Base-by-base conservation (phyloP, 2,797 vertebrate species). In the Urocyon cinereoargenteus region DNA sequence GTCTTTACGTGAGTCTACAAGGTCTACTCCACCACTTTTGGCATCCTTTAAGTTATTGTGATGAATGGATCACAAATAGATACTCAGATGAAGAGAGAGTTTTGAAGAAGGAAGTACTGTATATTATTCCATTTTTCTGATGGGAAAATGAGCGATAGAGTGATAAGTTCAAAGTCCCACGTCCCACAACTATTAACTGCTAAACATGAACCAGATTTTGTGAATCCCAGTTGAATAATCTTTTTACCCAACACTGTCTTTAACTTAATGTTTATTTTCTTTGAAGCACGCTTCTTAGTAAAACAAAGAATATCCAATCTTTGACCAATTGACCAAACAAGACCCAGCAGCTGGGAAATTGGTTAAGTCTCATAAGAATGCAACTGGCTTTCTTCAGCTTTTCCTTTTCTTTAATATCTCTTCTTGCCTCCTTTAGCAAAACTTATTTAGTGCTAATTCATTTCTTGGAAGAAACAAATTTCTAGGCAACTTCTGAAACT, bases 211-310 rank as follows among this genome's bases (percentile, higher is more conserved):
- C 68, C 94, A 97, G 72, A 97, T 97, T 97, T 96, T 97, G 70
- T 94, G 84, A 98, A 53, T 98, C 93, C 94, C 94, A 97, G 89
- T 61, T 94, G 96, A 96, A 87, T 97, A 97, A 94, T 97, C 75
- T 95, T 93, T 84, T 79, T 96, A 68, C 70, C 96, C 72, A 97
- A 86, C 15, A 90, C 82, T 97, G 86, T 84, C 72, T 97, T 96
- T 94, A 97, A 93, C 88, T 88, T 91, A 40, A 85, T 97, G 93
- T 96, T 97, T 97, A 82, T 97, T 98, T 97, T 96, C 84, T 93
- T 97, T 94, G 86, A 82, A 94, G 90, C 51, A 90, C 70, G 61
- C 21, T 83, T 97, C 51, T 97, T 93, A 95, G 84, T 85, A 96
- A 97, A 96, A 94, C 59, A 95, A 90, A 90, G 93, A 94, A 16